Base-by-base conservation (phyloP, 2,888 invertebrate genomes). In the Amphiduros pacificus region DNA sequence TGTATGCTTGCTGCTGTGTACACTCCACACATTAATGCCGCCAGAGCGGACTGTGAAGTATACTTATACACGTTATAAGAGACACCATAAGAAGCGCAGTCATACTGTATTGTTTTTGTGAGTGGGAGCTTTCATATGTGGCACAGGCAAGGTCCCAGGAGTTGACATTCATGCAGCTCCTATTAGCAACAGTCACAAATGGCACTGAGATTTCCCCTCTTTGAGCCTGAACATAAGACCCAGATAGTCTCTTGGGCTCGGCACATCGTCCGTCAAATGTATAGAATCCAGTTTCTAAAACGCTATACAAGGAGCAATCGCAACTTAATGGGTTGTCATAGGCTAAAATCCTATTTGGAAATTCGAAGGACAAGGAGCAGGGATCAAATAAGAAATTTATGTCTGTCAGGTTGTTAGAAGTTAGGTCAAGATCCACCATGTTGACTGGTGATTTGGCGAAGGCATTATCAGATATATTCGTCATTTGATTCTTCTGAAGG, bases 61-160 rank as follows among this genome's bases (percentile, higher is more conserved):
- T n/a, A n/a, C n/a, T n/a, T n/a, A n/a, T n/a, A n/a, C n/a, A n/a
- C n/a, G n/a, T n/a, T n/a, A n/a, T n/a, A n/a, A n/a, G n/a, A n/a
- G n/a, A n/a, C n/a, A n/a, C n/a, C n/a, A n/a, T n/a, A n/a, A n/a
- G n/a, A n/a, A n/a, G n/a, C n/a, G n/a, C n/a, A n/a, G n/a, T n/a
- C n/a, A n/a, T n/a, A n/a, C n/a, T n/a, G n/a, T n/a, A n/a, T n/a
- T n/a, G n/a, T n/a, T n/a, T n/a, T n/a, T n/a, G n/a, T n/a, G n/a
- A n/a, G n/a, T n/a, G n/a, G n/a, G n/a, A n/a, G n/a, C n/a, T n/a
- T n/a, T n/a, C n/a, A n/a, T n/a, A n/a, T n/a, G n/a, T n/a, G n/a
- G n/a, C n/a, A n/a, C 44, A 44, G n/a, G 44, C n/a, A n/a, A 44
- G 44, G 44, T 44, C 44, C 44, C 44, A 44, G 4, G 44, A 20